Evolutionary conservation across 1,140 invertebrate species (phyloP), one percentile per base, ranked within the genome.

Genomic region (Conopomorpha cramerella): DNA sequence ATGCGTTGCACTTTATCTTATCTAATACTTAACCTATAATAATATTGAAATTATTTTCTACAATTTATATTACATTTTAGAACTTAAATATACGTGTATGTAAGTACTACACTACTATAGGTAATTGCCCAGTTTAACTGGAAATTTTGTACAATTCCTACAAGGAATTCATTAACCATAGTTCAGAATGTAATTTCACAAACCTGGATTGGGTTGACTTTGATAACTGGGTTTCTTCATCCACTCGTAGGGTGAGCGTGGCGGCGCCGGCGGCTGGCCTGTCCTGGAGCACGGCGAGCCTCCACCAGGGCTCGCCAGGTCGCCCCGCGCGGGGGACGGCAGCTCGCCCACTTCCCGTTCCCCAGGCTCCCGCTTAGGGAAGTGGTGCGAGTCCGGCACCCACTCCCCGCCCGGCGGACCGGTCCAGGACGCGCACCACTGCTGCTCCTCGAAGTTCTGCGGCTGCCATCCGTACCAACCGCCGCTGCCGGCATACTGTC

Each of bases 221-320:
- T 91, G 89, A 60, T 93, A 93, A 6, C 87, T 86, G 0, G 89
- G 86, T 62, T 91, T 92, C 59, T 90, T 93, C 85, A 95, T 93
- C 91, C 91, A 95, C 45, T 92, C 91, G 58, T 85, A 93, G 0
- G 91, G 91, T 34, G 87, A 90, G n/a, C 88, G 78, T 10, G 84
- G 82, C 2, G 86, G 84, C 4, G 84, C 78, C 10, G 90, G 88
- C 55, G 63, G 56, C 42, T 81, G 78, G 13, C 78, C 72, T 0
- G 76, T 68, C 32, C 72, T 42, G 3, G 78, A 73, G 2, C 70
- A 74, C 2, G 59, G 68, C 3, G 71, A 76, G 13, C n/a, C n/a
- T n/a, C 77, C 74, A 10, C 82, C 80, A 0, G 86, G 86, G 55
- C 84, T 87, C 17, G 84, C n/a, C n/a, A n/a, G 68, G 43, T 88